Evolutionary conservation across 2,888 invertebrate genomes (phyloP), one percentile per base, ranked within the genome.

Genomic region (Amaurobius ferox): DNA sequence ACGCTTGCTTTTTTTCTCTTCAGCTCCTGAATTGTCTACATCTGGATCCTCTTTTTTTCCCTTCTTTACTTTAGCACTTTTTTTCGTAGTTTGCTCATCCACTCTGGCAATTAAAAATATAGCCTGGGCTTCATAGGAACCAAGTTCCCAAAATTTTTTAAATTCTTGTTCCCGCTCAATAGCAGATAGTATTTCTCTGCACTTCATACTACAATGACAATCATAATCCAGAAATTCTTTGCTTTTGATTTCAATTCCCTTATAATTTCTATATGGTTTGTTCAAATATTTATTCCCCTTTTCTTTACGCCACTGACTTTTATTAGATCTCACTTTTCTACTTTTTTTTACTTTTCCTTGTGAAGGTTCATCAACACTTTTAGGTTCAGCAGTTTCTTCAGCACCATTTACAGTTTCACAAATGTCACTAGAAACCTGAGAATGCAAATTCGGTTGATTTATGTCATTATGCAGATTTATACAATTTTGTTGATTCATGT

Each of bases 181-280:
- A 3, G 77, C 72, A 26, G 83, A 67, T 16, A 85, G n/a, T 23
- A 85, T 66, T 30, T 85, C 83, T 19, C 26, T 35, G 30, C 83
- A 85, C 29, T 85, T 85, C 77, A 85, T 77, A 19, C 70, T 76
- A 48, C 83, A 85, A 26, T 77, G 70, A 44, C 83, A 85, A 6
- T 85, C 83, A 40, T 85, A 85, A 35, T 85, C 83, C 2, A 85
- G 32, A 40, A 85, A 85, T 30, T 85, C 83, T 55, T 85, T 85
- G 32, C 83, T 85, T 55, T 85, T 77, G 19, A 85, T 85, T 64
- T 85, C 83, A 6, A 85, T 13, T 2, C 83, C 83, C 61, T 85
- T 85, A 35, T 85, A 85, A 55, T 85, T 85, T 67, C 76, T 64
- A 28, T 85, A 85, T n/a, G 83, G 83, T 13, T 85, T 85, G 26